A percentile compares a stretch with the other conserved stretches of the same genome.
Evolutionary conservation across 2,113 vertebrate genomes (phyloP).

Genomic region (Trogon melanurus): DNA sequence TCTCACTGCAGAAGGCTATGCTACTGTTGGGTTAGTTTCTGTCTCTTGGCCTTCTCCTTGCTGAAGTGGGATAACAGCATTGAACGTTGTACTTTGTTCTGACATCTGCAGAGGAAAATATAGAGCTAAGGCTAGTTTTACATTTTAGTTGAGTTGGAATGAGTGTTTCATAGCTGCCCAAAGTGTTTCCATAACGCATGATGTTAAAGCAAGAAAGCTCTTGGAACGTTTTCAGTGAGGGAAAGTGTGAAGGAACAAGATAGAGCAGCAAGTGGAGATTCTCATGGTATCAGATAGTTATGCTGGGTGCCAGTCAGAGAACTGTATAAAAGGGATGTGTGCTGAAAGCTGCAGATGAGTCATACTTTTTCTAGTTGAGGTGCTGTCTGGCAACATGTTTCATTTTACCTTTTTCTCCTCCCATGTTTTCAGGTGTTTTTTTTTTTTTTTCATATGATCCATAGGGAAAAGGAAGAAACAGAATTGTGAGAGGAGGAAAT

Average conservation of each 20-base stretch:
- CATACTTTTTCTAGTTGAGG: background rate
- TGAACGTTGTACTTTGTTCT: background rate
- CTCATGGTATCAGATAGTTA: background rate
- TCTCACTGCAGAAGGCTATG: background rate
- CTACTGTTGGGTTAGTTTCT: background rate
- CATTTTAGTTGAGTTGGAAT: background rate
- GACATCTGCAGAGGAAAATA: background rate
- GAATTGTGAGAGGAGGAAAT: background rate
- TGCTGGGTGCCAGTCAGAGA: background rate
- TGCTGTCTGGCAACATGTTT: background rate
- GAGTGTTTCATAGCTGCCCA: background rate
- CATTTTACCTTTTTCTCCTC: background rate
- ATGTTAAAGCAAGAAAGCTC: background rate
- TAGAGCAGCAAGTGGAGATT: background rate
- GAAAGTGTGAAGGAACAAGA: background rate
- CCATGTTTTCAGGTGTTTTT: background rate
- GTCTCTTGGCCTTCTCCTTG: background rate
- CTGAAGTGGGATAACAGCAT: background rate
- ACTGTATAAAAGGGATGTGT: background rate
- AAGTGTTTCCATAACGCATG: background rate
- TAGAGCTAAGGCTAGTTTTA: background rate
- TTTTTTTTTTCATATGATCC: background rate
- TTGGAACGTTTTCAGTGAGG: background rate
- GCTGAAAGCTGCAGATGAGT: background rate
- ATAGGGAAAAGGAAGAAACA: background rate